Conservation (phyloP, 2,113 vertebrate species). For the Pterophyllum scalare region DNA sequence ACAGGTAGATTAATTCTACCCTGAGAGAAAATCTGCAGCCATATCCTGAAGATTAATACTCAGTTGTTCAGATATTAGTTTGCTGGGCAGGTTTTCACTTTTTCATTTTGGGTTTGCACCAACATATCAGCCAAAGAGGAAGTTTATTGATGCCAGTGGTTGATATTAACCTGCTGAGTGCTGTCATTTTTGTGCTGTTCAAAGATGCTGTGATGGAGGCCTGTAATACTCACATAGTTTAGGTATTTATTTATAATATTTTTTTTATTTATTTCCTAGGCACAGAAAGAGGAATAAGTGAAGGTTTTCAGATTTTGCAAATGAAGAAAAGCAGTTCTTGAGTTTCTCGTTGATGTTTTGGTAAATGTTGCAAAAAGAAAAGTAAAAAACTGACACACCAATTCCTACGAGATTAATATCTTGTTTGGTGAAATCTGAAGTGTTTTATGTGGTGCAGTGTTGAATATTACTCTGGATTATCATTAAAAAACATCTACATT, state of each 20-base stretch:
- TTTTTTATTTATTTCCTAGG: neutral
- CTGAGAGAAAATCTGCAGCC: neutral
- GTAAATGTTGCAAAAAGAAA: neutral
- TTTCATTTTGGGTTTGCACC: neutral
- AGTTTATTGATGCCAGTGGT: neutral
- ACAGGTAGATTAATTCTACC: neutral
- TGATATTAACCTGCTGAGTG: too few species aligned
- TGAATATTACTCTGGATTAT: fast-evolving
- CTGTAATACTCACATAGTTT: neutral
- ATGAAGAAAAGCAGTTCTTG: fast-evolving
- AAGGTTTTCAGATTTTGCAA: neutral
- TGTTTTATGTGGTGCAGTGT: neutral
- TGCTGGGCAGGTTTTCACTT: neutral
- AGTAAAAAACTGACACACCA: too few species aligned
- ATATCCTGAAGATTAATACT: neutral
- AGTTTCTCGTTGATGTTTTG: neutral
- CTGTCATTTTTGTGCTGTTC: neutral
- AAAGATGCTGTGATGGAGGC: neutral
- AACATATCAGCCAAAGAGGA: neutral
- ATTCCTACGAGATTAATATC: neutral
- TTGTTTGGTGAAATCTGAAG: neutral
- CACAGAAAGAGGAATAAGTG: fast-evolving
- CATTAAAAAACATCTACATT: neutral
- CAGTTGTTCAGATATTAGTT: neutral
- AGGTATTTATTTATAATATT: too few species aligned